Percentiles rank a stretch among this genome's conserved stretches.
phyloP scores from a whole-genome alignment of 2,888 invertebrate genomes.

The Gisinianus flammeolus region DNA sequence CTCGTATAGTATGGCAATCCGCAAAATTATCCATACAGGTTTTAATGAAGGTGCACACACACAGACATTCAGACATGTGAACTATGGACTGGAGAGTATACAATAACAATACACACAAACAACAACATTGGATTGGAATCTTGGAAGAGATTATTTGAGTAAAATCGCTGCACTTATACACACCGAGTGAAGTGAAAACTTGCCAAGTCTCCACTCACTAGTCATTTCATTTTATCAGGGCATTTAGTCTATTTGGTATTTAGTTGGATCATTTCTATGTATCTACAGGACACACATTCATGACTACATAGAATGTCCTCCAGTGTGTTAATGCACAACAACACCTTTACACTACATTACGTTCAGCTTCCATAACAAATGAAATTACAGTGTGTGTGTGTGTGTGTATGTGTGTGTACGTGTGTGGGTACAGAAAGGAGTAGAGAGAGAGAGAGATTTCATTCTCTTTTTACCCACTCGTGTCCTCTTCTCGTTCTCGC shows the following conservation, averaged over 20 bases:
- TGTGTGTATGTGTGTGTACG: not conserved
- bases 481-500: conserved; percentile 16
- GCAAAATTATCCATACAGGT: not conserved
- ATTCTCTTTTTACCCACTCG: conserved; percentile 10
- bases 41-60: too few species aligned
- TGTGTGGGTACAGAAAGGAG: not conserved
- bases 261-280: too few species aligned
- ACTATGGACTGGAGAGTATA: too few species aligned
- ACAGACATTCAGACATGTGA: too few species aligned
- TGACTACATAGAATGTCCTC: not conserved
- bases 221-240: too few species aligned
- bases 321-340: not conserved
- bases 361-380: conserved; percentile 15
- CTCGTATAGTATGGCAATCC: not conserved
- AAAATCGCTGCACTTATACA: too few species aligned
- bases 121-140: too few species aligned
- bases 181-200: too few species aligned
- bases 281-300: not conserved
- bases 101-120: too few species aligned
- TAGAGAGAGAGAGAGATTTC: conserved; percentile 39
- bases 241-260: too few species aligned
- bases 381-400: not conserved
- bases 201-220: too few species aligned
- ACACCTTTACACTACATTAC: conserved; percentile 23
- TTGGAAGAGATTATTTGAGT: too few species aligned